Evolutionary conservation across 2,113 vertebrate genomes (phyloP).

Genomic region (Mola mola): DNA sequence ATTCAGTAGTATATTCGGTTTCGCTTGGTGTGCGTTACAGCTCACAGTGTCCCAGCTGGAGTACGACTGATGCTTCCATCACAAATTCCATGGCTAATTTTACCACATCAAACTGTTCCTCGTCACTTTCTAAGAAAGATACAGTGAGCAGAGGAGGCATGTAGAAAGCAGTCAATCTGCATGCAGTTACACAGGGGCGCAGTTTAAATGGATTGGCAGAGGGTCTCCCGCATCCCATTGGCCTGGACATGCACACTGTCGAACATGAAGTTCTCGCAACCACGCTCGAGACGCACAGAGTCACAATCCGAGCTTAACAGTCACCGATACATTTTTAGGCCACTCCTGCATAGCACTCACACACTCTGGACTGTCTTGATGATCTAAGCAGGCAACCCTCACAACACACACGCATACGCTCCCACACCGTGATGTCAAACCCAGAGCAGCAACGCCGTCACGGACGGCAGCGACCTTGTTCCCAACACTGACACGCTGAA

Average conservation of each 20-base stretch:
- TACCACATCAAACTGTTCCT: conserved; percentile 55
- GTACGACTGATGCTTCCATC: conserved; percentile 37
- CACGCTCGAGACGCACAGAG: conserved; percentile 42
- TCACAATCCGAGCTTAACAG: conserved; percentile 44
- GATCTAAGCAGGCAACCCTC: conserved; percentile 19
- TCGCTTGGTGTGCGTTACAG: conserved; percentile 54
- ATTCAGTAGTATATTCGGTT: conserved; percentile 43
- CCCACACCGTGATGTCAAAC: conserved; percentile 39
- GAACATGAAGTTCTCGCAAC: conserved; percentile 45
- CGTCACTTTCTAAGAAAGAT: conserved; percentile 36
- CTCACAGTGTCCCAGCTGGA: conserved; percentile 54
- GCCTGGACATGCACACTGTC: conserved; percentile 35
- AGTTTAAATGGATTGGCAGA: conserved; percentile 70
- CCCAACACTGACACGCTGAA: conserved; percentile 48
- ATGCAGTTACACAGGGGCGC: conserved; percentile 49
- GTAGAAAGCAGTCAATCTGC: conserved; percentile 51
- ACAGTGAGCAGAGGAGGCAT: conserved; percentile 17
- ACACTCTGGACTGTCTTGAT: conserved; percentile 19
- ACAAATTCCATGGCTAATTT: conserved; percentile 45
- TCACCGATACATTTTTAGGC: conserved; percentile 39
- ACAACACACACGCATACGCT: conserved; percentile 15
- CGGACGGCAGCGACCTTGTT: conserved; percentile 61
- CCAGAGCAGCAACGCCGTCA: conserved; percentile 46
- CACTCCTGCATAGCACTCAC: conserved; percentile 16
- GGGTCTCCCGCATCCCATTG: conserved; percentile 42